Evolutionary conservation across 2,113 vertebrate species (phyloP).

Genomic region (Heloderma charlesbogerti): DNA sequence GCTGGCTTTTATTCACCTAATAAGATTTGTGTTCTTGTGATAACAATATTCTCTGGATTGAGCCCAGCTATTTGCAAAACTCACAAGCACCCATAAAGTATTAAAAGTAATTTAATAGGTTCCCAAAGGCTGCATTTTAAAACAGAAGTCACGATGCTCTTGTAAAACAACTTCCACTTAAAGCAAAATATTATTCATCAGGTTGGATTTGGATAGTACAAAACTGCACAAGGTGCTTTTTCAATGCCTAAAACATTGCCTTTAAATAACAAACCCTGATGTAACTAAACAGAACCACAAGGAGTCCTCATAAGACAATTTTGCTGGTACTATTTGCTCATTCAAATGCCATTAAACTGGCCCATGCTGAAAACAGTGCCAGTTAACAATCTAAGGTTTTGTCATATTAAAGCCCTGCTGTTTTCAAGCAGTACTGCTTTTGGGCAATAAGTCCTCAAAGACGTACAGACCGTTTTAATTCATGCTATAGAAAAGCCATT

Average conservation of each 20-base stretch:
- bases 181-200: neutral
- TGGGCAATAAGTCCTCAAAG: constrained; percentile 29
- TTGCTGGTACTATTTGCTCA: constrained; percentile 47
- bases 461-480: constrained; percentile 53
- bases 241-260: neutral
- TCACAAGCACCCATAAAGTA: neutral
- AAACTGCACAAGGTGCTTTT: neutral
- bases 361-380: constrained; percentile 41
- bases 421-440: constrained; percentile 22
- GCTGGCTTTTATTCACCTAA: neutral
- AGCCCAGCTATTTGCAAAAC: neutral
- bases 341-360: constrained; percentile 46
- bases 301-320: constrained; percentile 62
- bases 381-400: constrained; percentile 23
- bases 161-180: neutral
- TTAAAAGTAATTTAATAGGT: neutral
- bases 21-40: neutral
- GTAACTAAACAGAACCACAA: constrained; percentile 65
- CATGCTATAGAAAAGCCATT: constrained; percentile 46
- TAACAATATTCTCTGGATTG: neutral
- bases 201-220: neutral
- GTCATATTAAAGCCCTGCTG: constrained; percentile 36
- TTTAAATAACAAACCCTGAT: neutral
- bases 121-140: neutral
- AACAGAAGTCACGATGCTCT: constrained; percentile 9